Conservation (phyloP, 2,113 vertebrate species). For the Baryphthengus martii region DNA sequence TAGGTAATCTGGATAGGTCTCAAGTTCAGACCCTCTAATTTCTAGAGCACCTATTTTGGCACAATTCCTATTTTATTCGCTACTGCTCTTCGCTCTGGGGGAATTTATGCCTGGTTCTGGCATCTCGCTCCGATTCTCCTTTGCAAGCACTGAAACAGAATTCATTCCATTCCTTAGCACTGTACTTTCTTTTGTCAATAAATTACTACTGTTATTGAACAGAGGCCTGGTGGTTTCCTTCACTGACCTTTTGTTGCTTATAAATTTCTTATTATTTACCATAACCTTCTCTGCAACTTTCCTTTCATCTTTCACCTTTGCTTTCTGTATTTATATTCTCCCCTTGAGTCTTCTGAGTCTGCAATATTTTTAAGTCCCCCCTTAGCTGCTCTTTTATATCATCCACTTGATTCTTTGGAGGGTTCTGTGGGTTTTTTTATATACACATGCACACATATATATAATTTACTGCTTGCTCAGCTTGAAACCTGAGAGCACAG, state of each 20-base stretch:
- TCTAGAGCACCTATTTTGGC: not conserved
- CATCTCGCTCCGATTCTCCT: not conserved
- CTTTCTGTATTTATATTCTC: not conserved
- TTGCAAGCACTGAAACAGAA: not conserved
- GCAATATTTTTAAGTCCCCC: not conserved
- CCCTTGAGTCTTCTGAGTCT: not conserved
- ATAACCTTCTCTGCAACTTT: not conserved
- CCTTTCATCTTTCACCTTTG: not conserved
- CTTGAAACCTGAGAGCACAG: not conserved
- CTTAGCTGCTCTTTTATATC: not conserved
- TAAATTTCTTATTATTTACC: conserved; percentile 25
- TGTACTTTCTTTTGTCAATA: conserved; percentile 8
- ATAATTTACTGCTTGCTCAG: not conserved
- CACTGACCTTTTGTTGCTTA: not conserved
- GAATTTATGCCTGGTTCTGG: conserved; percentile 1
- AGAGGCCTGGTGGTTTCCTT: not conserved
- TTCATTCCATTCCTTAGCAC: not conserved
- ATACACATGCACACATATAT: not conserved
- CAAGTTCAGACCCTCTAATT: not conserved
- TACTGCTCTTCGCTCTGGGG: not conserved
- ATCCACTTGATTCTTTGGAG: not conserved
- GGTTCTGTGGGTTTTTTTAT: not conserved
- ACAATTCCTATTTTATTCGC: not conserved
- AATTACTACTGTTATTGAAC: not conserved
- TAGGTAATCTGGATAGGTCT: not conserved